Evolutionary conservation across 2,113 vertebrate species (phyloP).

Genomic region (Galeopterus variegatus): DNA sequence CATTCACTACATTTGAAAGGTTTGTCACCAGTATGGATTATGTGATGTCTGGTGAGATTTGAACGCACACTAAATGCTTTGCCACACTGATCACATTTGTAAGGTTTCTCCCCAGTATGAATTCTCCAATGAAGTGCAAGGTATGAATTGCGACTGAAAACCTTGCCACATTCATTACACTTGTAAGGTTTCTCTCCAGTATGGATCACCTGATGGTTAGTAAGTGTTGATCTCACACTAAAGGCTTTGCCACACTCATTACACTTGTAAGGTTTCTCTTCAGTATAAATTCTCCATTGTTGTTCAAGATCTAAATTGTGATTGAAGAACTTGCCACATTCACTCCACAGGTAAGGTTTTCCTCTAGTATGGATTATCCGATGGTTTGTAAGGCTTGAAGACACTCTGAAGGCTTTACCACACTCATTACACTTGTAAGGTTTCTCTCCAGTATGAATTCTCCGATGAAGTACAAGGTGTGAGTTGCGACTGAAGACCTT

Average conservation of each 20-base stretch:
- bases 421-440: conserved; percentile 21
- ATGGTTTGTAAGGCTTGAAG: not conserved
- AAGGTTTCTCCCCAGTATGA: conserved; percentile 41
- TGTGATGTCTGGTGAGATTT: not conserved
- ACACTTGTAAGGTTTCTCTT: not conserved
- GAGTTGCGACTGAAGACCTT: not conserved
- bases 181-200: conserved; percentile 10
- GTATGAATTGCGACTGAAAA: not conserved
- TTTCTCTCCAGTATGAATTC: not conserved
- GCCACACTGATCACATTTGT: not conserved
- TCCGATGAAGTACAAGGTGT: not conserved
- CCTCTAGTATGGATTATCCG: not conserved
- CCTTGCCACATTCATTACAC: conserved; percentile 20
- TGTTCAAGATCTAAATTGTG: not conserved
- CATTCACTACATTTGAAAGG: not conserved
- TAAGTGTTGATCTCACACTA: not conserved
- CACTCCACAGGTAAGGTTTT: not conserved
- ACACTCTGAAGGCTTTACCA: not conserved
- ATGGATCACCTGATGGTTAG: not conserved
- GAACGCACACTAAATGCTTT: not conserved
- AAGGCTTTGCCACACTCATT: conserved; percentile 24
- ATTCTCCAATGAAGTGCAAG: not conserved
- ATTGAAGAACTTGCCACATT: not conserved
- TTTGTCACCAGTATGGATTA: not conserved
- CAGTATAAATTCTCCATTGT: not conserved